Percentiles rank a stretch among this genome's conserved stretches.
Conservation (phyloP, 2,113 vertebrate genomes). For the Cyprinodon tularosa region DNA sequence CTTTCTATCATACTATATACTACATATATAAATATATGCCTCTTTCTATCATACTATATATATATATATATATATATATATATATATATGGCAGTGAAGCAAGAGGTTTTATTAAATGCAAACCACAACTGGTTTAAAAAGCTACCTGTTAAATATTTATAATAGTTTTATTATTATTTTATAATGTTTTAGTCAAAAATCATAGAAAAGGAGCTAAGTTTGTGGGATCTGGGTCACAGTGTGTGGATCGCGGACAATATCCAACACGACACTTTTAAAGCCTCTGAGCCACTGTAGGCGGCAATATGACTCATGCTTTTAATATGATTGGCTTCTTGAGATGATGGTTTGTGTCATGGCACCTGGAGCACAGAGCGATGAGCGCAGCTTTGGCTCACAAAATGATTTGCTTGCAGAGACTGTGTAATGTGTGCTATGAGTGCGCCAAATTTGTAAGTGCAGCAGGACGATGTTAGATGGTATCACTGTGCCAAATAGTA, state of each 20-base stretch:
- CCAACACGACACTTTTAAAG: constrained; percentile 72
- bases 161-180: background rate
- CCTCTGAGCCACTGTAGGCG: constrained; percentile 69
- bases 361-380: constrained; percentile 65
- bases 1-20: no score
- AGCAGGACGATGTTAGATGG: constrained; percentile 23
- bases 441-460: constrained; percentile 21
- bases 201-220: constrained; percentile 32
- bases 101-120: background rate
- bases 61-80: background rate
- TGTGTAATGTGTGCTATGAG: constrained; percentile 7
- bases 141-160: background rate
- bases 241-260: constrained; percentile 63
- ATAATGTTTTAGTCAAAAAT: constrained; percentile 2
- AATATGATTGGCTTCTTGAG: constrained; percentile 75
- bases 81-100: constrained; percentile 10
- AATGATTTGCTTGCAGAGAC: constrained; percentile 10
- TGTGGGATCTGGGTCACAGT: constrained; percentile 69
- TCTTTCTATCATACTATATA: no score
- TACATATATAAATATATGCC: no score
- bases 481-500: constrained; percentile 41
- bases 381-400: constrained; percentile 32
- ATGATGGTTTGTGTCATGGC: constrained; percentile 72
- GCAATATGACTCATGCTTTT: constrained; percentile 73
- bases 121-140: background rate